Conservation (phyloP, 1,140 invertebrate species). For the Drosophila ironensis region DNA sequence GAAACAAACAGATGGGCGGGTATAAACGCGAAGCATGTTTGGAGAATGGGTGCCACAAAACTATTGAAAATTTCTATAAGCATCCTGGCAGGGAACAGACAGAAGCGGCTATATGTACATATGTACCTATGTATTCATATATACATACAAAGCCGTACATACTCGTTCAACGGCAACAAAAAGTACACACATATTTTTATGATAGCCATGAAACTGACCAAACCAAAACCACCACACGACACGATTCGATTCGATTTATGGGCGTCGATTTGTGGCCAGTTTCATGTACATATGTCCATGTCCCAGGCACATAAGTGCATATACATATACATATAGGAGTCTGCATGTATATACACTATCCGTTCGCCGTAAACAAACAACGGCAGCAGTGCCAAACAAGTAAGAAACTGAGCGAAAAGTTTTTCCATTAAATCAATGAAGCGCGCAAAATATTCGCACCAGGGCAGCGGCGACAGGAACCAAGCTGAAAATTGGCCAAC, state of each 20-base stretch:
- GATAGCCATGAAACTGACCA: conserved; percentile 35
- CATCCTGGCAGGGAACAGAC: conserved; percentile 34
- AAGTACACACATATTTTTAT: conserved; percentile 51
- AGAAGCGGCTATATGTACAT: not conserved
- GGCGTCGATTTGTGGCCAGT: conserved; percentile 47
- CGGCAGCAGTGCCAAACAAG: conserved; percentile 32
- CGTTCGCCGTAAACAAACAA: conserved; percentile 7
- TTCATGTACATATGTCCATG: not conserved
- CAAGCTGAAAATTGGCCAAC: conserved; percentile 43
- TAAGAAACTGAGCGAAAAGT: conserved; percentile 52
- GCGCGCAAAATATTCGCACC: conserved; percentile 73
- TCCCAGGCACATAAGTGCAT: not conserved
- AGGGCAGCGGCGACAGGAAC: conserved; percentile 45
- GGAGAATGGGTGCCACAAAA: conserved; percentile 67
- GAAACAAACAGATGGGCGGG: not conserved
- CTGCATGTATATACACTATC: not conserved
- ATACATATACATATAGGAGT: not conserved
- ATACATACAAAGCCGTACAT: conserved; percentile 9
- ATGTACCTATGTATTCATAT: not conserved
- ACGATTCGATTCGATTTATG: conserved; percentile 61
- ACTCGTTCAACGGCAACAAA: conserved; percentile 5
- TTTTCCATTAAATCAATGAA: conserved; percentile 80
- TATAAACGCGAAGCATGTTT: conserved; percentile 59
- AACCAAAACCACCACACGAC: conserved; percentile 9
- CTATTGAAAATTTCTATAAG: conserved; percentile 76